Evolutionary conservation across 2,113 vertebrate genomes (phyloP).

Genomic region (Lasiurus cinereus): DNA sequence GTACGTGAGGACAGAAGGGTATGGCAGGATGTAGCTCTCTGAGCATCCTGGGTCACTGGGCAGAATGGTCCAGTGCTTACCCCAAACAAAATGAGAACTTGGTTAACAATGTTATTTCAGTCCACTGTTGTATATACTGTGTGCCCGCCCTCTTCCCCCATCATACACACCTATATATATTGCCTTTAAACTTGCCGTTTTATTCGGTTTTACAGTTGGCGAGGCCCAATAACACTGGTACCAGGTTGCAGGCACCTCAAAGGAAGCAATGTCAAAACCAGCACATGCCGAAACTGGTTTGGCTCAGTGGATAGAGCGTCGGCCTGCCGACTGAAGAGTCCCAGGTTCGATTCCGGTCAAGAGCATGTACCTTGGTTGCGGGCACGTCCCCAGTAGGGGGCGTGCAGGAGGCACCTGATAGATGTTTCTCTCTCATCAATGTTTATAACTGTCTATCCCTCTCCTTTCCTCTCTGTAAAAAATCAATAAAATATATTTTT

Average conservation of each 20-base stretch:
- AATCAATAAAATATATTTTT: too few species aligned
- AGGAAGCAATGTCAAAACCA: background rate
- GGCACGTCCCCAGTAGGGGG: too few species aligned
- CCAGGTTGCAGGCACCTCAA: background rate
- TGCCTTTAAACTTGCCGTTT: conserved; percentile 6
- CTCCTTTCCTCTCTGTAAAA: too few species aligned
- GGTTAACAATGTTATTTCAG: background rate
- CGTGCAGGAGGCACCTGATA: too few species aligned
- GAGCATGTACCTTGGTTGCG: too few species aligned
- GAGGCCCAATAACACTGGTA: background rate
- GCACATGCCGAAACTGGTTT: too few species aligned
- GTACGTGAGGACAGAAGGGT: background rate
- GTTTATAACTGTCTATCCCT: too few species aligned
- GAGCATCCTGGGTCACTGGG: background rate
- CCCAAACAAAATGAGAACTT: background rate
- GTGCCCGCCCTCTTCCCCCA: background rate
- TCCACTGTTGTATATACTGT: background rate
- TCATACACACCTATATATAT: background rate
- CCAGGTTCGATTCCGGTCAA: too few species aligned
- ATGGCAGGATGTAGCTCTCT: background rate
- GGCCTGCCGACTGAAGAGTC: too few species aligned
- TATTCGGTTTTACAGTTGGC: background rate
- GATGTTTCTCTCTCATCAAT: too few species aligned
- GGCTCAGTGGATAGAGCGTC: too few species aligned
- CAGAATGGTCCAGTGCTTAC: background rate